Conservation (phyloP, 2,113 vertebrate genomes). For the Mustelus asterias region DNA sequence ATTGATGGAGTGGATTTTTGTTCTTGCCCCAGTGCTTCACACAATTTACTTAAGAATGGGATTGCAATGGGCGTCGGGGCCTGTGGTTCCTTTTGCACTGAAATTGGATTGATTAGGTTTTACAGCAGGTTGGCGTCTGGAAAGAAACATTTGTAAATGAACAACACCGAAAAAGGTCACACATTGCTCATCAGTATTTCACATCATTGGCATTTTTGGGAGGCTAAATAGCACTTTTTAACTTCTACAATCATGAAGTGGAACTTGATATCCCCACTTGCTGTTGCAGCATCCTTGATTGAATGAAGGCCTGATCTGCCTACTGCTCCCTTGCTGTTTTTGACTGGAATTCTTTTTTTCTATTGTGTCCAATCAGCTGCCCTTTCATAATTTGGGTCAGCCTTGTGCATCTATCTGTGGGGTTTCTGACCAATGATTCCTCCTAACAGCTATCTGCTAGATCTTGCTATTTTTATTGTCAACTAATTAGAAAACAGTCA, state of each 20-base stretch:
- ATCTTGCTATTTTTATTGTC: background rate
- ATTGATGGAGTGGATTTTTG: background rate
- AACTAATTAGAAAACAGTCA: background rate
- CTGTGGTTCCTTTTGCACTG: background rate
- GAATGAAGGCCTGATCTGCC: background rate
- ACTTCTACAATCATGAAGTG: background rate
- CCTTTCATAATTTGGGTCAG: background rate
- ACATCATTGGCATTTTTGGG: background rate
- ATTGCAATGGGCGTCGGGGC: background rate
- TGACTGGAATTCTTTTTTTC: background rate
- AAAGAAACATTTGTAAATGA: background rate
- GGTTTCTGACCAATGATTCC: background rate
- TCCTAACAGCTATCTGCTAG: background rate
- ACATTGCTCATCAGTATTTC: background rate
- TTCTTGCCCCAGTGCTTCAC: background rate
- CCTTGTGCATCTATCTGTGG: background rate
- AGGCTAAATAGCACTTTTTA: background rate
- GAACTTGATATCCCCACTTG: background rate
- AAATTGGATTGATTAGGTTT: background rate
- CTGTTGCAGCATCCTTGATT: background rate
- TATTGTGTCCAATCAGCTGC: background rate
- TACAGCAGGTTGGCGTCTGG: background rate
- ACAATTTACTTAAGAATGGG: background rate
- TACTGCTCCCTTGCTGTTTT: background rate
- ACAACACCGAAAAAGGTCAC: background rate